These are phyloP conservation scores for Urocynchramus pylzowi DNA, from an alignment of 2,113 vertebrate species.

Conservation along the genomic window DNA sequence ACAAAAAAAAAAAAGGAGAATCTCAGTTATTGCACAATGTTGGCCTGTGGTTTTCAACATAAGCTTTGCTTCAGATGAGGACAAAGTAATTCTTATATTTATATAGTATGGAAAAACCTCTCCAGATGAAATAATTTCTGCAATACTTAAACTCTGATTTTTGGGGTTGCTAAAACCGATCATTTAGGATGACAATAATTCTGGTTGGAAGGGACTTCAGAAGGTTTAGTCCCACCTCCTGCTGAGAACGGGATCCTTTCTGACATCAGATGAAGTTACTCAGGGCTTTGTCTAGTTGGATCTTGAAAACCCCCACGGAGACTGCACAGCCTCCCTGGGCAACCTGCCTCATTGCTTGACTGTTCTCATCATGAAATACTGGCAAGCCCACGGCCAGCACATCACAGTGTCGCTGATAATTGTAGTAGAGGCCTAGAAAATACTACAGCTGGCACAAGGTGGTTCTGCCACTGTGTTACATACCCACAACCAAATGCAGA, in stretches of 20 bases:
- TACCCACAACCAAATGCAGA: not conserved
- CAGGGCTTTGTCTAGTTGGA: not conserved
- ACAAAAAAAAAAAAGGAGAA: not conserved
- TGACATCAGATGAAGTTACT: not conserved
- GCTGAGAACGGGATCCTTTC: not conserved
- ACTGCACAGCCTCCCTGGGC: not conserved
- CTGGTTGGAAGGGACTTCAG: not conserved
- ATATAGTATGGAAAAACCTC: not conserved
- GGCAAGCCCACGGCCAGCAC: not conserved
- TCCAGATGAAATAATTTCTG: not conserved
- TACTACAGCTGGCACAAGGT: not conserved
- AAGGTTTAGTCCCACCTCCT: not conserved
- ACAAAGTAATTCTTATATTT: not conserved
- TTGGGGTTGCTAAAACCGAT: not conserved
- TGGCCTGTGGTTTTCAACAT: not conserved
- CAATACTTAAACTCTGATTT: not conserved
- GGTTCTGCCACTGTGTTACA: not conserved
- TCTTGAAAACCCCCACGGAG: not conserved
- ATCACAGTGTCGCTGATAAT: not conserved
- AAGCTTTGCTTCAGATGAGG: not conserved
- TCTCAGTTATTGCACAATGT: not conserved
- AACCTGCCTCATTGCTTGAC: not conserved
- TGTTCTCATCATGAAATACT: not conserved
- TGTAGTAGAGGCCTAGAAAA: not conserved
- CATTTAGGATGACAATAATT: not conserved